phyloP scores from a whole-genome alignment of 2,113 vertebrate genomes.

The Hoplias malabaricus region DNA sequence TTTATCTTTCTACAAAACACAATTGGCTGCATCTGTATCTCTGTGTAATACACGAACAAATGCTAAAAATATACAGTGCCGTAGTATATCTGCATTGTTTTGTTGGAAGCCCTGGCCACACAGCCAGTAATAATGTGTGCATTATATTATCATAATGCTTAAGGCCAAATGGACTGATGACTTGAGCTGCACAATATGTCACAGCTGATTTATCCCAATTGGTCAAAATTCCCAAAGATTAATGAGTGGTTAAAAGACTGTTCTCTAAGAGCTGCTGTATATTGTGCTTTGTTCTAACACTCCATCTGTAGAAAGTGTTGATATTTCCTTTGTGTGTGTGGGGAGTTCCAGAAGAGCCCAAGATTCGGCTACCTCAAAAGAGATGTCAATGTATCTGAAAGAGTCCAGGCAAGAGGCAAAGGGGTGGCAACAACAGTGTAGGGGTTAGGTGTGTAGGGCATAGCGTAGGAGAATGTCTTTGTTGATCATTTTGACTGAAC shows the following conservation, averaged over 20 bases:
- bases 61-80: not conserved
- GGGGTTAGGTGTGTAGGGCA: too few relatives aligned
- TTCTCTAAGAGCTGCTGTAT: not conserved
- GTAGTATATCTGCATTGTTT: not conserved
- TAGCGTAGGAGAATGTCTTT: too few relatives aligned
- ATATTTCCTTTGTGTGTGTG: too few relatives aligned
- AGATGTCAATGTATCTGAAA: too few relatives aligned
- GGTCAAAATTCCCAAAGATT: constrained; percentile 16
- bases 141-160: constrained; percentile 21
- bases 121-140: not conserved
- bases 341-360: too few relatives aligned
- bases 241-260: not conserved
- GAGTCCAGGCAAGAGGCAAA: too few relatives aligned
- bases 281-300: not conserved
- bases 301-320: too few relatives aligned
- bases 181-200: constrained; percentile 19
- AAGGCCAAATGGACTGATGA: constrained; percentile 21
- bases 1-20: not conserved
- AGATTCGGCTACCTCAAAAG: too few relatives aligned
- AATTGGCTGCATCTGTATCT: not conserved
- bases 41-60: not conserved
- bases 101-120: not conserved
- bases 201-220: constrained; percentile 22
- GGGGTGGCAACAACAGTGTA: too few relatives aligned
- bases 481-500: too few relatives aligned